Conservation (phyloP, 2,113 vertebrate genomes). For the Protomyctophum bolini region DNA sequence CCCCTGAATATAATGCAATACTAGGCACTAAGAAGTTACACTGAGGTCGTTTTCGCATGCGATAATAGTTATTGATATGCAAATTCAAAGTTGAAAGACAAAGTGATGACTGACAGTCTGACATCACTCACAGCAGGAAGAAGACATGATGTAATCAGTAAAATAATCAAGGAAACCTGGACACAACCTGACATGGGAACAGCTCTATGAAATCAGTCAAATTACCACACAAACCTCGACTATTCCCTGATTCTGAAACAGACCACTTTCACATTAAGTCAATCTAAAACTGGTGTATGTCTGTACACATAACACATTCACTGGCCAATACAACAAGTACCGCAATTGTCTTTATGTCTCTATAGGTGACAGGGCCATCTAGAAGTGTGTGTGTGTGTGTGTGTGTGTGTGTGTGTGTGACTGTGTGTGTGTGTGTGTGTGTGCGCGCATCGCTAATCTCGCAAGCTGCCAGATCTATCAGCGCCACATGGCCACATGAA, state of each 20-base stretch:
- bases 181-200: constrained; percentile 1
- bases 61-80: neutral
- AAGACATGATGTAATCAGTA: constrained; percentile 16
- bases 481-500: no score
- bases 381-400: no score
- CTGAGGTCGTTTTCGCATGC: no score
- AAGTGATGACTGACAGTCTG: constrained; percentile 37
- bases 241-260: neutral
- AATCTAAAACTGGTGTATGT: neutral
- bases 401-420: neutral
- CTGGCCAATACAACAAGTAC: neutral
- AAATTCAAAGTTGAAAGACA: constrained; percentile 53
- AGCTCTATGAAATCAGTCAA: neutral
- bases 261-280: no score
- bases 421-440: neutral
- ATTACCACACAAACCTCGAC: neutral
- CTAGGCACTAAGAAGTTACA: no score
- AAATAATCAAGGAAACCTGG: constrained; percentile 12
- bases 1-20: no score
- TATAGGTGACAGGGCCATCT: no score
- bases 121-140: neutral
- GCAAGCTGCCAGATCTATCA: no score
- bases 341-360: constrained; percentile 4
- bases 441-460: neutral
- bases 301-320: no score